Conservation (phyloP, 1,140 invertebrate species). For the Platorchestia sp. region DNA sequence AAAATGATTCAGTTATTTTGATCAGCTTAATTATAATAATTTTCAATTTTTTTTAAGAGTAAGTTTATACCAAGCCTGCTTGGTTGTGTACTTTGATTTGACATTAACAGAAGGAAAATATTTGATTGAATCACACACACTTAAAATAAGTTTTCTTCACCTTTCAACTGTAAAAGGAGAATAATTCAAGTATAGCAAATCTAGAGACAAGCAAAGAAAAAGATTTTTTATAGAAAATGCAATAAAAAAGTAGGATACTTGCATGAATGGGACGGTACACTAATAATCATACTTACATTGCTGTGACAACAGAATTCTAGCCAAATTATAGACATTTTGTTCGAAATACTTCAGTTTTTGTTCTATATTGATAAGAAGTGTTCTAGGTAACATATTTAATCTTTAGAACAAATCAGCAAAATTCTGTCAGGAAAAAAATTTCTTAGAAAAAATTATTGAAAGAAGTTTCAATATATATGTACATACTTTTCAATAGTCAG, state of each 20-base stretch:
- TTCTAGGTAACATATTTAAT: background rate
- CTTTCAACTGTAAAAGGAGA: background rate
- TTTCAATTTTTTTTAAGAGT: background rate
- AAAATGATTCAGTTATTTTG: too few relatives aligned
- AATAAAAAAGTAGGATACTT: background rate
- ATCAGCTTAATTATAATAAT: background rate
- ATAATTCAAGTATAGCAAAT: background rate
- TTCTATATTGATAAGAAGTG: background rate
- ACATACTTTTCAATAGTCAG: too few relatives aligned
- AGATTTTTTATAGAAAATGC: background rate
- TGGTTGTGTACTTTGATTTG: background rate
- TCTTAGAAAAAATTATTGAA: too few relatives aligned
- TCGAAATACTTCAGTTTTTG: background rate
- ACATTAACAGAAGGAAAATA: background rate
- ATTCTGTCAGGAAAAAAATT: background rate
- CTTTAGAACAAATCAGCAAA: background rate
- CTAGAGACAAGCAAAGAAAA: background rate
- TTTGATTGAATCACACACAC: background rate
- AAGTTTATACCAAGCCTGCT: background rate
- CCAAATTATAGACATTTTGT: background rate
- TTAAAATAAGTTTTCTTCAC: too few relatives aligned
- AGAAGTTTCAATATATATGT: too few relatives aligned
- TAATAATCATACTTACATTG: background rate
- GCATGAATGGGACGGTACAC: background rate
- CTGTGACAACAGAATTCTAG: background rate